phyloP scores from a whole-genome alignment of 1,140 invertebrate genomes.

The Nixonia krombeini region DNA sequence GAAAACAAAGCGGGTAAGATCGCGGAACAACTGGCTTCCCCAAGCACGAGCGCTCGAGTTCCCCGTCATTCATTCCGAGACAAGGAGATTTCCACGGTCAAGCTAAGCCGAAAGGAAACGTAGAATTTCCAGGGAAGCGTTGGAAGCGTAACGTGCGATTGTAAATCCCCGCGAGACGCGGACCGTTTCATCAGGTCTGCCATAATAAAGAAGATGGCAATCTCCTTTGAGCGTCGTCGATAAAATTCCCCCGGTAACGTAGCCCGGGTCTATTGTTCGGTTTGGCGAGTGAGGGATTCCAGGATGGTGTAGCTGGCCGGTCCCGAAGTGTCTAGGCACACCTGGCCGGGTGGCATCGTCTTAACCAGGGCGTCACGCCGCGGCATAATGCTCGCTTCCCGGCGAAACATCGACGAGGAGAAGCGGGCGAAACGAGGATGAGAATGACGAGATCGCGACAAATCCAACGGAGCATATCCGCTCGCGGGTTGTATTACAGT shows the following conservation, averaged over 20 bases:
- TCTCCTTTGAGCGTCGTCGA: slow-evolving; percentile 30
- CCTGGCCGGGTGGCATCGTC: slow-evolving; percentile 60
- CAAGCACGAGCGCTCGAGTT: no score
- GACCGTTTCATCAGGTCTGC: slow-evolving; percentile 27
- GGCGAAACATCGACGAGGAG: no score
- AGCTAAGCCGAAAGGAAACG: no score
- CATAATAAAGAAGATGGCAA: slow-evolving; percentile 43
- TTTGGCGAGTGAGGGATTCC: slow-evolving; percentile 47
- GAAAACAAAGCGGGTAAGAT: no score
- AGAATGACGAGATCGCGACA: slow-evolving; percentile 67
- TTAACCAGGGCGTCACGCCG: slow-evolving; percentile 27
- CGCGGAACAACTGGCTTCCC: no score
- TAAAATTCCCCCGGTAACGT: slow-evolving; percentile 52
- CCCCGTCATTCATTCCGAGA: no score
- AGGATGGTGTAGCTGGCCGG: slow-evolving; percentile 60
- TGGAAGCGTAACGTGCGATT: no score
- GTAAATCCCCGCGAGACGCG: slow-evolving; percentile 4
- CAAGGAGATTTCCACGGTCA: no score
- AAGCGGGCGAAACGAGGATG: slow-evolving; percentile 47
- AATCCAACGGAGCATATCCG: slow-evolving; percentile 49
- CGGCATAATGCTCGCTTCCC: slow-evolving; percentile 51
- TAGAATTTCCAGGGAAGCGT: no score
- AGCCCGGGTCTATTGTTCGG: slow-evolving; percentile 53
- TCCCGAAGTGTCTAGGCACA: slow-evolving; percentile 51
- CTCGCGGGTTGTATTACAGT: slow-evolving; percentile 48